Evolutionary conservation across 2,797 vertebrate genomes (phyloP).

Genomic region (Sebastolobus alascanus): DNA sequence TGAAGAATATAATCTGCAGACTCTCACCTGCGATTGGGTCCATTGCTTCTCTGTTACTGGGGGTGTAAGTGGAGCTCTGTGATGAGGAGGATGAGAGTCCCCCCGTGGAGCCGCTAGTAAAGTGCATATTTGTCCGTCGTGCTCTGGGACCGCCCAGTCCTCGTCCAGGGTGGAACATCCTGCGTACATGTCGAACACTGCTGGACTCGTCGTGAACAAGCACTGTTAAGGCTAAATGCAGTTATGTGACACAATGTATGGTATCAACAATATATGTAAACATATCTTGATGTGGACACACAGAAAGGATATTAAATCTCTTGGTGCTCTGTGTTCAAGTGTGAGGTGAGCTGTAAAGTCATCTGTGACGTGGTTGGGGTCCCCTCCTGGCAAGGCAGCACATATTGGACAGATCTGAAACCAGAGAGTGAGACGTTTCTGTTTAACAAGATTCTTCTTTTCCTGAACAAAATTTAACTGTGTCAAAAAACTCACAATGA

Average conservation of each 20-base stretch:
- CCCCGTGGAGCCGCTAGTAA: constrained; percentile 97
- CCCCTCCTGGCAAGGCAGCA: constrained; percentile 98
- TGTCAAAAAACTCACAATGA: neutral
- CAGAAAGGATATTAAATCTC: constrained; percentile 99
- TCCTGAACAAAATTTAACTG: neutral
- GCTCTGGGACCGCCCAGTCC: constrained; percentile 96
- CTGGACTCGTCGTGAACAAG: constrained; percentile 94
- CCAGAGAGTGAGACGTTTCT: neutral
- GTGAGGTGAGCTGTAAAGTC: constrained; percentile 99
- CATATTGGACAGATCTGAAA: constrained; percentile 98
- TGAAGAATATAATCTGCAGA: neutral
- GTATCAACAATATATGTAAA: neutral
- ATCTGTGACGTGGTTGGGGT: constrained; percentile 99
- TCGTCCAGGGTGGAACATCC: constrained; percentile 99
- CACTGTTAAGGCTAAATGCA: constrained; percentile 85
- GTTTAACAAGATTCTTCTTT: neutral
- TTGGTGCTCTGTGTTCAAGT: constrained; percentile 99
- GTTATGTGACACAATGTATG: neutral
- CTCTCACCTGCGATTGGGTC: constrained; percentile 98
- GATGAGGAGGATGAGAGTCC: constrained; percentile 93
- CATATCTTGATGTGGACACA: neutral
- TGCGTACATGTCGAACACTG: constrained; percentile 97
- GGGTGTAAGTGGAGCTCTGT: constrained; percentile 98
- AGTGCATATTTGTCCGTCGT: constrained; percentile 99
- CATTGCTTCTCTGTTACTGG: constrained; percentile 99